Base-by-base conservation (phyloP, 2,113 vertebrate species). In the Hipposideros armiger region DNA sequence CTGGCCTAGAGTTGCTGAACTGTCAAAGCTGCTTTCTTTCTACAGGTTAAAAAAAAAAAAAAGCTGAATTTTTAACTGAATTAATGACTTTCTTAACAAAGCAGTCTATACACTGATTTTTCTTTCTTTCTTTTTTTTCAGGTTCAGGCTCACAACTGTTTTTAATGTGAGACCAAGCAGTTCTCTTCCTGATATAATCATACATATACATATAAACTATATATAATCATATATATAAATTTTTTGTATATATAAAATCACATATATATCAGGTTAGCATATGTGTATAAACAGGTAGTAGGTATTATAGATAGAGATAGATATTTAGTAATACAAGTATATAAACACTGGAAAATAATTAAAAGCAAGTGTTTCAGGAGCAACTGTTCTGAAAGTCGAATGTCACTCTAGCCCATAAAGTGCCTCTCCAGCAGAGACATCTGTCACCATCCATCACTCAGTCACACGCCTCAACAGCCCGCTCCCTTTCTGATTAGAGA, bases 401-500 rank as follows among this genome's bases (percentile, higher is more conserved):
- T 91, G 97, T 98, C 97, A 97, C 91, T 90, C 26, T 64, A 56
- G 80, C 78, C 96, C 95, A 86, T 19, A 60, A 16, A 97, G 93
- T 13, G 74, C 94, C 96, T 96, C 95, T 96, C 95, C 95, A 91
- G 95, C 95, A 95, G 94, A 98, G 97, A 96, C 96, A 92, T 96
- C 97, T 96, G 98, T 98, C 96, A 97, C 96, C 98, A 98, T 97
- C 98, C 95, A 98, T 98, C 98, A 98, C 93, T 97, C 98, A 96
- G 93, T 96, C 98, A 97, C 28, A 47, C 16, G 7, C 97, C 97
- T 96, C 92, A 94, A 96, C 97, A 98, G 93, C 97, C 97, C 56
- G 85, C 97, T 98, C 96, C 97, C 96, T 98, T 98, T 97, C 98
- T 98, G 98, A 99, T 98, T 98, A 98, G 98, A 98, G 98, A 99